Percentiles rank a stretch among this genome's conserved stretches.
These are phyloP conservation scores for Pseudorectes ferrugineus DNA, from an alignment of 2,113 vertebrate species.

Conservation along the genomic window DNA sequence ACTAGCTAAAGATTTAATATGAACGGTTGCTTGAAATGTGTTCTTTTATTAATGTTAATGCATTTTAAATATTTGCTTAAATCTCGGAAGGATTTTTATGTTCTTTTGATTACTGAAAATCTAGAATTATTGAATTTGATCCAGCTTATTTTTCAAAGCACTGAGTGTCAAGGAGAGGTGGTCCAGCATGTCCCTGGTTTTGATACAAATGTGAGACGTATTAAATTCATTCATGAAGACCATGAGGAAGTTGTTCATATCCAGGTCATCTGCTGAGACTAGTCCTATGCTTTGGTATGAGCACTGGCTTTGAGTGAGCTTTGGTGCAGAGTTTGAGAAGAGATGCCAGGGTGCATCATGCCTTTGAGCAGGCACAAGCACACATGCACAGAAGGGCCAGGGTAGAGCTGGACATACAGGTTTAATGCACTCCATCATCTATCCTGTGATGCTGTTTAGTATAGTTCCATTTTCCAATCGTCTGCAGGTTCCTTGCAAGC, in stretches of 20 bases:
- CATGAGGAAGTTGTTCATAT: background rate
- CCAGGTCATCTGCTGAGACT: background rate
- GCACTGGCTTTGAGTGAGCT: background rate
- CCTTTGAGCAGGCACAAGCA: background rate
- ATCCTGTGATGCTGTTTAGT: background rate
- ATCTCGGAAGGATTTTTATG: background rate
- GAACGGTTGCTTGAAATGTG: background rate
- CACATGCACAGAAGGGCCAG: background rate
- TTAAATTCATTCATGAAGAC: background rate
- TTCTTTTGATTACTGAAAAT: background rate
- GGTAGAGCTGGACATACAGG: background rate
- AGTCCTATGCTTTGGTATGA: background rate
- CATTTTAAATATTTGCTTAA: slow-evolving; percentile 3
- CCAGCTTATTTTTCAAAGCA: background rate
- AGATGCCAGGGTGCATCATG: background rate
- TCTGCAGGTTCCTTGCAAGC: background rate
- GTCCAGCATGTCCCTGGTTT: background rate
- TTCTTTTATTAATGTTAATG: background rate
- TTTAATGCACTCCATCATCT: background rate
- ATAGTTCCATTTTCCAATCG: background rate
- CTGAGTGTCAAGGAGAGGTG: background rate
- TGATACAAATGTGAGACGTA: background rate
- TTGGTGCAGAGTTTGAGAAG: background rate
- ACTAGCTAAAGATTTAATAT: background rate
- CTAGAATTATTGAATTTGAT: background rate